These are phyloP conservation scores for Ethmia dodecea DNA, from an alignment of 2,888 invertebrate species.

Conservation along the genomic window DNA sequence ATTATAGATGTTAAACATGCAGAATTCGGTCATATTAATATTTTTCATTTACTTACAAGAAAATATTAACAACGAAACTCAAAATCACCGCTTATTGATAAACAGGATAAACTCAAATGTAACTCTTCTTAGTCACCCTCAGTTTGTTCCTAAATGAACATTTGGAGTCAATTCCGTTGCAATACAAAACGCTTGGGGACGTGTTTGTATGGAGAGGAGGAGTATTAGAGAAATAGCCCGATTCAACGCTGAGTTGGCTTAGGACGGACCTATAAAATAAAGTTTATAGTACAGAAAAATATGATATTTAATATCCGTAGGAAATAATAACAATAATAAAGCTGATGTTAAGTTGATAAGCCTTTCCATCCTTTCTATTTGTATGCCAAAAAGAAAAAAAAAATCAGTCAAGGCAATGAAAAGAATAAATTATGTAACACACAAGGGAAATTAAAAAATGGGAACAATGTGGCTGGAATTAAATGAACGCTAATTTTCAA, in stretches of 20 bases:
- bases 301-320: not conserved
- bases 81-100: not conserved
- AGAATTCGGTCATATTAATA: not conserved
- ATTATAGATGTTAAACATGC: not conserved
- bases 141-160: conserved; percentile 4
- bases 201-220: conserved; percentile 9
- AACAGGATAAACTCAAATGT: not conserved
- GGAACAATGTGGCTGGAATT: too few relatives aligned
- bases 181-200: conserved; percentile 6
- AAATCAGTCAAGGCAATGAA: too few relatives aligned
- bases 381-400: too few relatives aligned
- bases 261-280: conserved; percentile 37
- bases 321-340: too few relatives aligned
- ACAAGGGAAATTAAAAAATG: too few relatives aligned
- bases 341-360: too few relatives aligned
- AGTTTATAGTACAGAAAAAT: not conserved
- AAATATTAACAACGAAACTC: not conserved
- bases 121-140: conserved; percentile 16
- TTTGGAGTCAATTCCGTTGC: conserved; percentile 5
- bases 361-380: too few relatives aligned
- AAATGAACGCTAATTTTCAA: too few relatives aligned
- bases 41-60: not conserved
- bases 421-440: too few relatives aligned
- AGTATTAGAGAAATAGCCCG: conserved; percentile 40
- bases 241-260: conserved; percentile 31